These are phyloP conservation scores for Liparis tanakae DNA, from an alignment of 2,797 vertebrate species.

Conservation along the genomic window DNA sequence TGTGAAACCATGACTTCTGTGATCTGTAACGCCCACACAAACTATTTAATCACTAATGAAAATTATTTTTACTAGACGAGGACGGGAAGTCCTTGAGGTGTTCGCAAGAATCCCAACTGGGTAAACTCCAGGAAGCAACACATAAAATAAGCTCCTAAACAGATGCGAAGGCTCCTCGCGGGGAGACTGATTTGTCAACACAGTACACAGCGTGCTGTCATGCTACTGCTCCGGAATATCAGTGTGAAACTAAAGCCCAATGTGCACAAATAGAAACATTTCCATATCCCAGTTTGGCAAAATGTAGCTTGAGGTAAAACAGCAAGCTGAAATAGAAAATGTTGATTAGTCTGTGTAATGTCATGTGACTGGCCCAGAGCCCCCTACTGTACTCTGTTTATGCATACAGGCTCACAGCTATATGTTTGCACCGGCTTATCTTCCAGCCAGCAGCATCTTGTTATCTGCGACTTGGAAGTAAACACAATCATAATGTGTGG, in stretches of 20 bases:
- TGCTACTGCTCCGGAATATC: background rate
- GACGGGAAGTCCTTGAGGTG: background rate
- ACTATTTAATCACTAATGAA: background rate
- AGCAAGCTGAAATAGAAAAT: conserved; percentile 9
- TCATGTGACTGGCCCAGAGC: conserved; percentile 45
- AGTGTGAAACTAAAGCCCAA: background rate
- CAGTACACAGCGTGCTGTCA: background rate
- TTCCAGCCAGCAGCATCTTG: conserved; percentile 69
- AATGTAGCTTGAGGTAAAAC: conserved; percentile 19
- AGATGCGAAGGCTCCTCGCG: background rate
- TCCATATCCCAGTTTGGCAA: conserved; percentile 10
- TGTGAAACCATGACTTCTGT: background rate
- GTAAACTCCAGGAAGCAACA: background rate
- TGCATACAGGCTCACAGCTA: conserved; percentile 40
- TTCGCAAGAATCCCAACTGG: background rate
- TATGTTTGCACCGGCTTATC: conserved; percentile 69
- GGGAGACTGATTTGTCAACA: background rate
- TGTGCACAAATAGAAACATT: background rate
- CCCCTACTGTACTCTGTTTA: conserved; percentile 34
- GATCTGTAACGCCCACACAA: background rate
- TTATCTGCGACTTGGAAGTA: conserved; percentile 73
- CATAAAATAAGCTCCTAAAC: background rate
- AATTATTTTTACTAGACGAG: background rate
- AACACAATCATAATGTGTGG: conserved; percentile 69
- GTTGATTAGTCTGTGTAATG: conserved; percentile 34